Evolutionary conservation across 2,888 invertebrate species (phyloP), one percentile per base, ranked within the genome.

Genomic region (Polietes domitor): DNA sequence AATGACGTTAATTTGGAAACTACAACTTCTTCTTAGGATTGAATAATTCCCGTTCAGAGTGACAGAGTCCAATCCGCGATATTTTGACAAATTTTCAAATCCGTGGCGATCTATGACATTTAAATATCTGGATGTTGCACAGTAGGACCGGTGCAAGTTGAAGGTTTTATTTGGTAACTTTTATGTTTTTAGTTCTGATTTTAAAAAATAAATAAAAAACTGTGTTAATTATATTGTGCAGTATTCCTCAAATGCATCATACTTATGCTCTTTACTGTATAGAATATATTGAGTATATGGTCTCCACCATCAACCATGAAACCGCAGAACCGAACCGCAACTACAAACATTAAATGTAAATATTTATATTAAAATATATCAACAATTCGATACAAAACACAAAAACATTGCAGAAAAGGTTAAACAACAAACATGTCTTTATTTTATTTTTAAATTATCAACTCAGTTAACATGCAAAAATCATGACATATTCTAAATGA

Each of bases 351-450:
- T 12, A 21, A 68, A 68, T 68, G 68, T 68, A 68, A 68, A 68
- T 68, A 68, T 68, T 68, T 68, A 68, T 68, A 19, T 24, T 68
- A 19, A 37, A 43, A 68, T 43, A 43, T 68, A 68, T 43, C 43
- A 41, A 68, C 15, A n/a, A 24, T 9, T 37, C 10, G 12, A 43
- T 0, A 68, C 26, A 41, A 12, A 61, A 26, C 2, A 17, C 21
- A 15, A 61, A 28, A 61, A 15, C 61, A 58, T 24, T 61, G 26
- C 32, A 15, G 15, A 61, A 61, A 28, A 58, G n/a, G 26, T 61
- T 61, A 61, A 61, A 61, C 61, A 61, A 61, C 7, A 63, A 19
- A 26, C 26, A 61, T 28, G 6, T 19, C 37, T 65, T 68, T 68
- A 68, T n/a, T n/a, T n/a, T n/a, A 68, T 68, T 68, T 24, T 12